Evolutionary conservation across 2,797 vertebrate species (phyloP).

Genomic region (Rousettus madagascariensis): DNA sequence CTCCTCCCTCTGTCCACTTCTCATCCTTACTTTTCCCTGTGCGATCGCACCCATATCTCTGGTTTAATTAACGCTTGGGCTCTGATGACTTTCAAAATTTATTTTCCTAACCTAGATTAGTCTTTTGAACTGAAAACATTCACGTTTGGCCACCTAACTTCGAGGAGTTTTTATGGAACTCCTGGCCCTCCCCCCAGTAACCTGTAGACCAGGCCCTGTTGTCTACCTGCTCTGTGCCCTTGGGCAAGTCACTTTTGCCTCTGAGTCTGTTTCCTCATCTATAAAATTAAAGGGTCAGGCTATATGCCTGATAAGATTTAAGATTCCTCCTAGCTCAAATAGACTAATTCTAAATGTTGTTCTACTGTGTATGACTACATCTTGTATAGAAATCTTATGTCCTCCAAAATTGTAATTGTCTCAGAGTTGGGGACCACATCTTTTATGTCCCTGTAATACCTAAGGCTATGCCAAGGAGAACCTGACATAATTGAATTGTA

Average conservation of each 20-base stretch:
- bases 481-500: not conserved
- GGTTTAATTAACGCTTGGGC: not conserved
- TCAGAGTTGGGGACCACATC: not conserved
- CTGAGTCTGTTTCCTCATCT: not conserved
- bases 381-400: not conserved
- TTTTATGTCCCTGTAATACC: not conserved
- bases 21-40: not conserved
- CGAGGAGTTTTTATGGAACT: not conserved
- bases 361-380: not conserved
- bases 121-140: not conserved
- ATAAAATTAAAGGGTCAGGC: not conserved
- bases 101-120: not conserved
- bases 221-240: not conserved
- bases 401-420: not conserved
- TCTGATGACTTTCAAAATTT: not conserved
- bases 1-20: not conserved
- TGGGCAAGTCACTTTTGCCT: not conserved
- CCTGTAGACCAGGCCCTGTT: not conserved
- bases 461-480: not conserved
- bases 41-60: not conserved
- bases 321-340: not conserved
- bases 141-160: not conserved
- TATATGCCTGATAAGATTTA: not conserved
- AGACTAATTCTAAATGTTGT: not conserved
- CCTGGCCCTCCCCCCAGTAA: not conserved